A percentile compares a stretch with the other conserved stretches of the same genome.
Evolutionary conservation across 2,113 vertebrate species (phyloP).

Genomic region (Hemiscyllium ocellatum): DNA sequence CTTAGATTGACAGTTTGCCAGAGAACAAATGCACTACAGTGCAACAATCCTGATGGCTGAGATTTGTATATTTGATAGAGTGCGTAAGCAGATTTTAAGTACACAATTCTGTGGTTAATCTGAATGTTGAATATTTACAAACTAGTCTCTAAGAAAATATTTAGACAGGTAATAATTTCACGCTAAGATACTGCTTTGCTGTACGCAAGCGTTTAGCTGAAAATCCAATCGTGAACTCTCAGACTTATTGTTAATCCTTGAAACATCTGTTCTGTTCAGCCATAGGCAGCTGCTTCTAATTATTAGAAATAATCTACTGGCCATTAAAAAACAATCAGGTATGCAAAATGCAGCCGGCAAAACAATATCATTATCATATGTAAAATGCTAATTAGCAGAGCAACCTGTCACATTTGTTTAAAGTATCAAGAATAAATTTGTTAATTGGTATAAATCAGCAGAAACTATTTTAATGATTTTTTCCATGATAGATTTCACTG

Average conservation of each 20-base stretch:
- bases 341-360: constrained; percentile 25
- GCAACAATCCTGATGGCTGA: background rate
- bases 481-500: constrained; percentile 3
- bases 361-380: constrained; percentile 36
- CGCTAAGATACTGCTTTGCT: no score
- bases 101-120: background rate
- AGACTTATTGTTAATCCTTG: constrained; percentile 48
- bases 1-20: background rate
- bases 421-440: constrained; percentile 26
- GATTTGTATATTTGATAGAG: background rate
- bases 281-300: constrained; percentile 56
- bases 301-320: constrained; percentile 43
- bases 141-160: background rate
- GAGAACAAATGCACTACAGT: no score
- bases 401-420: constrained; percentile 33
- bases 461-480: constrained; percentile 18
- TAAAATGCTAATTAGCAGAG: constrained; percentile 29
- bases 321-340: constrained; percentile 32
- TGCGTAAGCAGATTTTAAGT: background rate
- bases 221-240: background rate
- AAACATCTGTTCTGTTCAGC: constrained; percentile 54
- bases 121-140: background rate
- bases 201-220: background rate
- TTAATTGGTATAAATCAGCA: constrained; percentile 35
- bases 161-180: background rate